Percentiles rank a stretch among this genome's conserved stretches.
phyloP scores from a whole-genome alignment of 2,888 invertebrate species.

The Poecilobothrus nobilitatus region DNA sequence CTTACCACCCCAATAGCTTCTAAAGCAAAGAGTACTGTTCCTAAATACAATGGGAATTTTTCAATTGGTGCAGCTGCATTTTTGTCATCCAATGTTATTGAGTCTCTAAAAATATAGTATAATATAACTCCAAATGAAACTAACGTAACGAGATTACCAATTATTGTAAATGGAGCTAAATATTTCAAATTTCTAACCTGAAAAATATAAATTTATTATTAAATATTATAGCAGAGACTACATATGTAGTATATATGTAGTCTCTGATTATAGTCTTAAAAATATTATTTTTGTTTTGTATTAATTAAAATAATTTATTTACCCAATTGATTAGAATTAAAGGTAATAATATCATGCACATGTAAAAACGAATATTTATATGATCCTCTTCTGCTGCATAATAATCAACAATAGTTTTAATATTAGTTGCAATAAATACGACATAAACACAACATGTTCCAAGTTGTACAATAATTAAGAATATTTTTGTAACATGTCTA shows the following conservation, averaged over 20 bases:
- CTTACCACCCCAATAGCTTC: slow-evolving; percentile 73
- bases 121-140: slow-evolving; percentile 64
- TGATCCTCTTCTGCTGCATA: slow-evolving; percentile 12
- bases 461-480: slow-evolving; percentile 72
- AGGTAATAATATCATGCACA: slow-evolving; percentile 57
- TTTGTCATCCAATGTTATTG: slow-evolving; percentile 48
- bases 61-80: slow-evolving; percentile 46
- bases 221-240: too few species aligned
- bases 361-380: slow-evolving; percentile 51
- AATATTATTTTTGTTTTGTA: not conserved
- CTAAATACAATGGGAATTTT: slow-evolving; percentile 72
- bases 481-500: slow-evolving; percentile 59
- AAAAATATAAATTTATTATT: slow-evolving; percentile 27
- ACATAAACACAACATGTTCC: slow-evolving; percentile 85
- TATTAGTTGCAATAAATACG: slow-evolving; percentile 64
- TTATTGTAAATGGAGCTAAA: slow-evolving; percentile 72
- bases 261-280: too few species aligned
- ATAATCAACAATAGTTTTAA: slow-evolving; percentile 47
- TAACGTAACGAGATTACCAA: slow-evolving; percentile 73
- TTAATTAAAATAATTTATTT: slow-evolving; percentile 2
- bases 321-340: slow-evolving; percentile 49
- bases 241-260: too few species aligned
- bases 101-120: slow-evolving; percentile 58
- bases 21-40: slow-evolving; percentile 83
- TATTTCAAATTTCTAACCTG: slow-evolving; percentile 57